phyloP scores from a whole-genome alignment of 2,113 vertebrate species.

The Morphnarchus princeps region DNA sequence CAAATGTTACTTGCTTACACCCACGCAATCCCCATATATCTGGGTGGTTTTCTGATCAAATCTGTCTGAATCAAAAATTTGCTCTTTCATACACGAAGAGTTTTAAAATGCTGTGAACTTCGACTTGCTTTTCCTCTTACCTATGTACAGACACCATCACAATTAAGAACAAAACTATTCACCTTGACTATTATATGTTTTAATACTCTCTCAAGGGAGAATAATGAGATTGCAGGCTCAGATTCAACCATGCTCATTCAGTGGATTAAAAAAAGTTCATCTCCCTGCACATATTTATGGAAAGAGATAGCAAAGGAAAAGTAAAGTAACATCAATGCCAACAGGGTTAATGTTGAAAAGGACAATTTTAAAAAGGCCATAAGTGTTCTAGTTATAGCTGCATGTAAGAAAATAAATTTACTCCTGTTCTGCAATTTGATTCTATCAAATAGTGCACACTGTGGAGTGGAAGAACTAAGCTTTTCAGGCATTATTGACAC shows the following conservation, averaged over 20 bases:
- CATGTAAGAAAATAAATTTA: background rate
- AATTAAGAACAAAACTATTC: conserved; percentile 3
- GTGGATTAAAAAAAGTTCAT: conserved; percentile 15
- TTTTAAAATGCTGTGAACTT: conserved; percentile 8
- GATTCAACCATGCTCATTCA: background rate
- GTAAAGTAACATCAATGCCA: conserved; percentile 12
- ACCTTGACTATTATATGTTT: background rate
- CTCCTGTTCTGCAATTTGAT: background rate
- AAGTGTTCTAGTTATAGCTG: background rate
- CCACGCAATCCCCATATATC: background rate
- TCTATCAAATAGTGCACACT: background rate
- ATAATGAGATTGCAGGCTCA: conserved; percentile 11
- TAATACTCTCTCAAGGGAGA: background rate
- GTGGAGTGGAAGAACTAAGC: background rate
- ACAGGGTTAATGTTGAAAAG: background rate
- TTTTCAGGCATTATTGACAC: background rate
- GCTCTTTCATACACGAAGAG: background rate
- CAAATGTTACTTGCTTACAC: background rate
- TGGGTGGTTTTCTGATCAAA: background rate
- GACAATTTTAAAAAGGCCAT: background rate
- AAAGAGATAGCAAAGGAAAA: conserved; percentile 17
- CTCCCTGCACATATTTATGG: background rate
- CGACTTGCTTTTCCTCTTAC: background rate
- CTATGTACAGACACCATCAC: background rate
- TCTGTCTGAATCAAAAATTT: background rate